A percentile compares a stretch with the other conserved stretches of the same genome.
Conservation (phyloP, 2,888 invertebrate genomes). For the Caenorhabditis afra region DNA sequence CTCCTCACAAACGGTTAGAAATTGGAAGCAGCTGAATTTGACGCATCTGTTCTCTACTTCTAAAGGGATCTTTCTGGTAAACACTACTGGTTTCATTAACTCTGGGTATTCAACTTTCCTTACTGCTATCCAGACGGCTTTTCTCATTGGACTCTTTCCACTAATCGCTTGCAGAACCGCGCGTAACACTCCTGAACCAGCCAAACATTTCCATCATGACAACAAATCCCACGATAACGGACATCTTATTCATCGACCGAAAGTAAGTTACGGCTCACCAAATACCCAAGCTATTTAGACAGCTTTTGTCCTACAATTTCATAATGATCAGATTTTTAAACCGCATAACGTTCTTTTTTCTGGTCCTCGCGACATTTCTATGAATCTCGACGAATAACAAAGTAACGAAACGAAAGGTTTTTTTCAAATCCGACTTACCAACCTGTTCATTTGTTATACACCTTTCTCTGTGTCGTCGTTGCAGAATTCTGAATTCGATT, state of each 20-base stretch:
- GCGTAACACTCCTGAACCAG: constrained; percentile 54
- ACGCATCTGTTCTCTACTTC: too few relatives aligned
- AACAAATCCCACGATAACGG: constrained; percentile 20
- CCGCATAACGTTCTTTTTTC: constrained; percentile 22
- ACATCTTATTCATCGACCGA: constrained; percentile 55
- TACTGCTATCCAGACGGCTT: not conserved
- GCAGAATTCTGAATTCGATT: constrained; percentile 10
- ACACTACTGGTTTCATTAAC: too few relatives aligned
- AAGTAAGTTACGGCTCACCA: constrained; percentile 40
- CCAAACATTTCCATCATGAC: constrained; percentile 22
- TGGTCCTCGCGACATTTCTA: constrained; percentile 57
- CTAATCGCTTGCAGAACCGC: constrained; percentile 58
- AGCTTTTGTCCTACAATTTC: constrained; percentile 35
- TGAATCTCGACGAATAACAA: constrained; percentile 44
- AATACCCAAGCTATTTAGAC: not conserved
- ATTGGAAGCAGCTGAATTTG: too few relatives aligned
- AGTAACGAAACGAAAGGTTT: constrained; percentile 25
- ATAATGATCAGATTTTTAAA: constrained; percentile 11
- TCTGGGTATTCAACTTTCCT: not conserved
- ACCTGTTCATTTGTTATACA: constrained; percentile 33
- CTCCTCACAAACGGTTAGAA: too few relatives aligned
- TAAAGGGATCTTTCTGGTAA: not conserved
- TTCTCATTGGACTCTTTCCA: constrained; percentile 19
- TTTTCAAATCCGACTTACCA: constrained; percentile 16
- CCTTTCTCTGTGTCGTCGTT: constrained; percentile 37